A percentile compares a stretch with the other conserved stretches of the same genome.
These are phyloP conservation scores for Tragulus kanchil DNA, from an alignment of 2,113 vertebrate genomes.

Conservation along the genomic window DNA sequence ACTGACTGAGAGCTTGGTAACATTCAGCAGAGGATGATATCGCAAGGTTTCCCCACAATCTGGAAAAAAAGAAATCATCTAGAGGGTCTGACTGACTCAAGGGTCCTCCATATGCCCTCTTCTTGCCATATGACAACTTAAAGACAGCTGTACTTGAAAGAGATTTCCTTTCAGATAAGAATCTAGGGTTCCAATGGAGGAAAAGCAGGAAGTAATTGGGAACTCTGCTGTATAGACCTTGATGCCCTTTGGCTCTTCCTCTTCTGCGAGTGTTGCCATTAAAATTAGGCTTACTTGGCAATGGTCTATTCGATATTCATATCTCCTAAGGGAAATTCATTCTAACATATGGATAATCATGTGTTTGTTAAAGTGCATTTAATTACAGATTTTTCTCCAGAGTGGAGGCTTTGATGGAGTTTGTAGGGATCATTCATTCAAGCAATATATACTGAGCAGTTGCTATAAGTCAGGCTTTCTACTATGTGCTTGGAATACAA, in stretches of 20 bases:
- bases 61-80: background rate
- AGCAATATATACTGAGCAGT: constrained; percentile 35
- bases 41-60: background rate
- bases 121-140: background rate
- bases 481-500: constrained; percentile 14
- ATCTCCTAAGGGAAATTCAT: constrained; percentile 40
- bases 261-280: background rate
- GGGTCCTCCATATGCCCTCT: background rate
- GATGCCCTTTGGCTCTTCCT: background rate
- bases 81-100: background rate
- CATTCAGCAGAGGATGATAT: background rate
- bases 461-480: background rate
- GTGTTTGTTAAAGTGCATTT: constrained; percentile 44
- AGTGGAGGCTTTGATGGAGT: constrained; percentile 12
- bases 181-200: background rate
- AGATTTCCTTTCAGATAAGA: background rate
- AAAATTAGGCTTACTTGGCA: constrained; percentile 4
- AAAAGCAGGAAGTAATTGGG: background rate
- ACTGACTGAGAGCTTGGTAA: background rate
- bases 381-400: constrained; percentile 43
- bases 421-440: constrained; percentile 59
- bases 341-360: background rate
- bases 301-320: background rate
- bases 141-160: background rate
- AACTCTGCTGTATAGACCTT: background rate